phyloP scores from a whole-genome alignment of 2,797 vertebrate genomes.

The Nannoperca australis region DNA sequence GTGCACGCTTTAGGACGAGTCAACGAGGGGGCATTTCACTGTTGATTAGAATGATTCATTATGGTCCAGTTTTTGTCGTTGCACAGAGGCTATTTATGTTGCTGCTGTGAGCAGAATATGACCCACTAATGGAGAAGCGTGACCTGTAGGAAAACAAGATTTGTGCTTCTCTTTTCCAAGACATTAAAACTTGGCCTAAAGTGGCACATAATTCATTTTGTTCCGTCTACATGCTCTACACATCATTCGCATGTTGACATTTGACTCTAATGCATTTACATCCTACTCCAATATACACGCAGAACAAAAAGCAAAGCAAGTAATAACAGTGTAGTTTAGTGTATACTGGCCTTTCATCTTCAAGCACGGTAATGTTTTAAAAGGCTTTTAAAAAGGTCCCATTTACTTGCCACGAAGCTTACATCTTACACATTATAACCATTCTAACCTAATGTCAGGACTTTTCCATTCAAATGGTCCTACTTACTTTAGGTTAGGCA shows the following conservation, averaged over 20 bases:
- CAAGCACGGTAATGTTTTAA: background rate
- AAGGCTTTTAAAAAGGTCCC: background rate
- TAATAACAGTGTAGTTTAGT: background rate
- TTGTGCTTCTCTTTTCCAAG: slow-evolving; percentile 11
- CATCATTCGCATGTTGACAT: background rate
- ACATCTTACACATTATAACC: background rate
- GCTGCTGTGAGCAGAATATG: background rate
- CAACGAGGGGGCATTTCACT: slow-evolving; percentile 21
- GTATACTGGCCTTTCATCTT: background rate
- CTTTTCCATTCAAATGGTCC: background rate
- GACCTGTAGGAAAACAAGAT: background rate
- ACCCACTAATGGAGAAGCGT: slow-evolving; percentile 4
- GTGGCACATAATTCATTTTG: background rate
- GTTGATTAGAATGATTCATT: slow-evolving; percentile 27
- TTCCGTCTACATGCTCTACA: background rate
- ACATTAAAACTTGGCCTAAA: slow-evolving; percentile 1
- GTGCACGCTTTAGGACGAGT: slow-evolving; percentile 15
- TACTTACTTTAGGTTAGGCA: background rate
- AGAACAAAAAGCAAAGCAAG: background rate
- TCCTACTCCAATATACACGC: background rate
- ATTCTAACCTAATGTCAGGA: background rate
- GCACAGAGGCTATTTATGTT: slow-evolving; percentile 34
- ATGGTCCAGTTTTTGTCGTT: slow-evolving; percentile 9
- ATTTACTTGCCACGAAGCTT: background rate
- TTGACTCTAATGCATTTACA: background rate